Base-by-base conservation (phyloP, 1,140 invertebrate species). In the Drosophila setifemur region DNA sequence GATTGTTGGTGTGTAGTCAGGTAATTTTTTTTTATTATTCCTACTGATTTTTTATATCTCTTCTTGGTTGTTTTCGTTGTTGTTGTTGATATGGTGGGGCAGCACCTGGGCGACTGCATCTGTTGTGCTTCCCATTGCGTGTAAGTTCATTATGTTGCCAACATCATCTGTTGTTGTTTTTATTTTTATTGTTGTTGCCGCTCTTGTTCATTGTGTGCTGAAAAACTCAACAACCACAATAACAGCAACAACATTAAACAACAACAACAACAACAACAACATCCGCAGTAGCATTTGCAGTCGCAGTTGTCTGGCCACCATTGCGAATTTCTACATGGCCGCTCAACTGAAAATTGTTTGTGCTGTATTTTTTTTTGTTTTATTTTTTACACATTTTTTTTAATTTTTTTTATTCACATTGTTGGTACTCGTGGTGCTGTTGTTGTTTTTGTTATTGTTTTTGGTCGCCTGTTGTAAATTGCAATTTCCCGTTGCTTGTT, bases 341-440 rank as follows among this genome's bases (percentile, higher is more conserved):
- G 88, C 88, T 89, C 88, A 89, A 82, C 88, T 89, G 88, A 88
- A 89, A 89, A 89, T 87, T 79, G 75, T 72, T 81, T 81, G 50
- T 86, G 81, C 81, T 86, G 47, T 73, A 64, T 76, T 68, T 69
- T 76, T 72, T 74, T 54, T 35, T 61, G 48, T 68, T 49, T 57
- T 43, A 1, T 31, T 31, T 31, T 31, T 16, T 14, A 39, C 19
- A 47, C 37, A 43, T 58, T 23, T 42, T 39, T 48, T 39, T 44
- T 47, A 35, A 40, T 19, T 35, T 52, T 44, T 71, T 73, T 64
- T 72, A 33, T 63, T 52, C 55, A 52, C 67, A 43, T 61, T 58
- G 50, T 74, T 66, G 40, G 40, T 60, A 50, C n/a, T 49, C 14
- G 23, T 28, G 26, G 3, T 5, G 4, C 66, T 52, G 25, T 69